Evolutionary conservation across 2,113 vertebrate genomes (phyloP), one percentile per base, ranked within the genome.

Genomic region (Semnornis frantzii): DNA sequence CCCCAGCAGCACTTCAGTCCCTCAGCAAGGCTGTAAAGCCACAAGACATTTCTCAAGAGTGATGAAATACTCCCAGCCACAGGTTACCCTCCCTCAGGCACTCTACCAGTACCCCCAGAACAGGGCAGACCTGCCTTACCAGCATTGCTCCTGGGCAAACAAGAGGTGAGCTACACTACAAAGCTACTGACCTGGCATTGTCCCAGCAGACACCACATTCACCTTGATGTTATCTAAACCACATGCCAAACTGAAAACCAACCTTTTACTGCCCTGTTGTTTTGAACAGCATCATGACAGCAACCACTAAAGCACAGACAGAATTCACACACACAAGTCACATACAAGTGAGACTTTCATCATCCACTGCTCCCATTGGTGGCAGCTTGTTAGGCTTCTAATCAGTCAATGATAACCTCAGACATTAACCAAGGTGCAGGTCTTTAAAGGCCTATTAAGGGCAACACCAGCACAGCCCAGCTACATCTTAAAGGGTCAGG

Each of bases 91-190:
- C 21, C n/a, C 52, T 59, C 44, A 52, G 55, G 59, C 34, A 58
- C 3, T 1, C 8, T 28, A 21, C 17, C 8, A 5, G 5, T 21
- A 30, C 23, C 50, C 54, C 18, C 34, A 39, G 19, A 46, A 10
- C 71, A 59, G 73, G 81, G 14, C 15, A 82, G 31, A 76, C 55
- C 68, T 57, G 52, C 5, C 7, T 55, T 57, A 28, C 46, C 28
- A 42, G 84, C 27, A 8, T n/a, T 92, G 50, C 42, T 72, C 66
- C 62, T 13, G 50, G 12, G 34, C 57, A 73, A 87, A 27, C 13
- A 73, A 69, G 50, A 62, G 21, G 14, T 68, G 21, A 65, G 86
- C 88, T 90, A 34, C 48, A 70, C 59, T 92, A 92, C 91, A 96
- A 76, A 94, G 59, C 30, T 82, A 46, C 39, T 50, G 55, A 39